Base-by-base conservation (phyloP, 2,797 vertebrate genomes). In the Australoheros facetus region DNA sequence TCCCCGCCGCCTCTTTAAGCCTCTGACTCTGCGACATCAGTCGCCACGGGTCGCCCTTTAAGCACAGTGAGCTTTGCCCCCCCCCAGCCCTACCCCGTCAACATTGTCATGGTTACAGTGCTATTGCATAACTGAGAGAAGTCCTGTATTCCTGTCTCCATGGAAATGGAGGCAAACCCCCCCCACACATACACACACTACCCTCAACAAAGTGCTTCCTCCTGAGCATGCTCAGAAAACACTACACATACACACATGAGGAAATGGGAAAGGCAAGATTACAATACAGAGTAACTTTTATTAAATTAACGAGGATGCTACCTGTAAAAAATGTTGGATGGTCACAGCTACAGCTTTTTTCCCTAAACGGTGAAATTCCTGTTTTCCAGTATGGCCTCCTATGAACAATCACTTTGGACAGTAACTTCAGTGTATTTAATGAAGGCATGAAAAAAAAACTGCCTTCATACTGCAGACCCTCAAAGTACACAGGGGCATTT, bases 51-150 rank as follows among this genome's bases (percentile, higher is more conserved):
- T 2, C 12, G 76, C 58, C 17, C 54, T 64, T 76, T 26, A 53
- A 73, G 62, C 64, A 56, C 48, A 30, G 19, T 56, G 73, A 85
- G 66, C 77, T 75, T 83, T 78, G 6, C 12, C 39, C 83, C 73
- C 56, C 70, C 53, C 60, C 72, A 57, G 73, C 81, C 74, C 78
- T 72, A 7, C 80, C 84, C 77, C 81, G 79, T 79, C 39, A 77
- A 75, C 74, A 59, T 89, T 16, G 79, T 79, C 90, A 93, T 94
- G 85, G 92, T 82, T 92, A 94, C 94, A 57, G 84, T 59, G 69
- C 73, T 81, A 66, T 95, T 95, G 91, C 92, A 90, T 95, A 95
- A 95, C 83, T 45, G 88, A 90, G 81, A 88, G 85, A 91, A 91
- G 85, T 86, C 92, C 92, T 92, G 89, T 90, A 88, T 93, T 91